Base-by-base conservation (phyloP, 2,797 vertebrate genomes). In the Strix occidentalis region DNA sequence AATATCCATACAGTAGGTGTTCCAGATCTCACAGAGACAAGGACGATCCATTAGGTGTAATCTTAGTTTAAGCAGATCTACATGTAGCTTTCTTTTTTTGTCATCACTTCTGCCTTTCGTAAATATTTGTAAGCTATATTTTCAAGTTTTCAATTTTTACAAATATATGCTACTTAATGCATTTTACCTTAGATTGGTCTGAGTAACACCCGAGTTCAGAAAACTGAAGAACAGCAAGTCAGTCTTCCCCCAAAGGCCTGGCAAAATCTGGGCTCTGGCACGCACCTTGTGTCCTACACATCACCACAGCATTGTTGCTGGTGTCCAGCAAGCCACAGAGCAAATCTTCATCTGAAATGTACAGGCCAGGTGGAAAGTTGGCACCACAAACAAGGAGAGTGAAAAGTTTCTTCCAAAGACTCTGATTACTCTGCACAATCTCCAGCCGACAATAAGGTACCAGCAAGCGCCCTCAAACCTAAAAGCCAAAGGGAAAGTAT, bases 191-290 rank as follows among this genome's bases (percentile, higher is more conserved):
- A n/a, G 11, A 17, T 0, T 46, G 10, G 7, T 72, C 58, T 37
- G 33, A 65, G 51, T 54, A 39, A 29, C 0, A 1, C 0, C 0
- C 16, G n/a, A 46, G 11, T 33, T 61, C 60, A 24, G 48, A 64
- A 64, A 78, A 37, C 6, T 26, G 66, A 89, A 61, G n/a, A 74
- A 57, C 11, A 61, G 24, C 31, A 45, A 80, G 37, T 20, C 18
- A 70, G 8, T 11, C 11, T 43, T 86, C 71, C 63, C 31, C 24
- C 6, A 23, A 87, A 70, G 11, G 12, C 37, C 51, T 51, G 56
- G 33, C 24, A 70, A 70, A 77, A 66, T 19, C 46, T 12, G 4
- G 33, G 56, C 33, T 85, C 56, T 35, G 20, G 35, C 64, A 50
- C 8, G 16, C 18, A 65, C 13, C 14, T 71, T n/a, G 6, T 28